Percentiles rank a stretch among this genome's conserved stretches.
These are phyloP conservation scores for Magallana ariakensis DNA, from an alignment of 1,140 invertebrate genomes.

Conservation along the genomic window DNA sequence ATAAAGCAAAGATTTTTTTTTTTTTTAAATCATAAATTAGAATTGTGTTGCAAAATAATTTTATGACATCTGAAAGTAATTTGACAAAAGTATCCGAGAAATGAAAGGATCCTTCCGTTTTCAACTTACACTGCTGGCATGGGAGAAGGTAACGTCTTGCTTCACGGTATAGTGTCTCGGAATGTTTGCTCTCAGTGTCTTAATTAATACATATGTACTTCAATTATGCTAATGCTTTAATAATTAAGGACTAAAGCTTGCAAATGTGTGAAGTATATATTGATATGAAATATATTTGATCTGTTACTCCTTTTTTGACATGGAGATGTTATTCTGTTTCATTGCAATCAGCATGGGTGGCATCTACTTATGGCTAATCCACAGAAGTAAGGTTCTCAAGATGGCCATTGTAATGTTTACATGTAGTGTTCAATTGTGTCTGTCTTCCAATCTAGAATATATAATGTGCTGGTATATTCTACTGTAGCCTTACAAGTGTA, in stretches of 20 bases:
- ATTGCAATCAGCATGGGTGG: constrained; percentile 48
- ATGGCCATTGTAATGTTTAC: constrained; percentile 14
- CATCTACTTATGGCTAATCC: constrained; percentile 50
- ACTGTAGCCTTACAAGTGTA: too few species aligned
- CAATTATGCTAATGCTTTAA: background rate
- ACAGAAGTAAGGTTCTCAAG: constrained; percentile 5
- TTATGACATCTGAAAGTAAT: background rate
- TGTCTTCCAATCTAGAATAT: too few species aligned
- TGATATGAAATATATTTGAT: background rate
- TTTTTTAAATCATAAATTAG: background rate
- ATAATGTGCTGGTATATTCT: too few species aligned
- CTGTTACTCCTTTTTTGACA: background rate
- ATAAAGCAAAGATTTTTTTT: background rate
- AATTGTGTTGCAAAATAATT: background rate
- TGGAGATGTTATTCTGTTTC: background rate
- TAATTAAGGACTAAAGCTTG: background rate
- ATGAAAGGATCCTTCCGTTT: background rate
- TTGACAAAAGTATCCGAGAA: background rate
- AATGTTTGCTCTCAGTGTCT: too few species aligned
- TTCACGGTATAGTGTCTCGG: background rate
- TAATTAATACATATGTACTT: background rate
- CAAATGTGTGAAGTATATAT: background rate
- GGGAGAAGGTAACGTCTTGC: background rate
- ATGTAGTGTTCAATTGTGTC: background rate
- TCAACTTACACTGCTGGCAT: constrained; percentile 11